phyloP scores from a whole-genome alignment of 1,140 invertebrate genomes.

The Eulimnadia texana region DNA sequence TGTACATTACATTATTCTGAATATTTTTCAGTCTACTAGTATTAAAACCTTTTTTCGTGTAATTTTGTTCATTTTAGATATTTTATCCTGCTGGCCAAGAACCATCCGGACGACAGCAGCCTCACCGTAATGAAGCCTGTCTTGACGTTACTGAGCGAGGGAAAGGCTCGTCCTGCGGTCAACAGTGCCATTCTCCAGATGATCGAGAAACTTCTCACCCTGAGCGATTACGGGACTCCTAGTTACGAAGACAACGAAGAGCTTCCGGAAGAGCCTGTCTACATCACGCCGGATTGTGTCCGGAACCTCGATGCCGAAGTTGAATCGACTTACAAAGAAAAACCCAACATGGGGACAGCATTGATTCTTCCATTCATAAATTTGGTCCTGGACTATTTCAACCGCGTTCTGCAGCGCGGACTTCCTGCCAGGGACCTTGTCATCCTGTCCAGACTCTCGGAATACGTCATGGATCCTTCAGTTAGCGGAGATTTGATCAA shows the following conservation, averaged over 20 bases:
- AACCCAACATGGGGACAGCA: slow-evolving; percentile 52
- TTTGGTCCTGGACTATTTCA: slow-evolving; percentile 51
- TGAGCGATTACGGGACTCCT: slow-evolving; percentile 29
- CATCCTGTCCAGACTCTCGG: slow-evolving; percentile 62
- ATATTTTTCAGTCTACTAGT: no score
- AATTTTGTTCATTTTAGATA: slow-evolving; percentile 35
- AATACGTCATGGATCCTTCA: slow-evolving; percentile 46
- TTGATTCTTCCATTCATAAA: slow-evolving; percentile 57
- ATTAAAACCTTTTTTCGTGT: no score
- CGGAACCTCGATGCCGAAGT: not conserved
- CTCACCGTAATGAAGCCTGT: slow-evolving; percentile 45
- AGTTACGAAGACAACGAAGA: slow-evolving; percentile 22
- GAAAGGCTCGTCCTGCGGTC: slow-evolving; percentile 48
- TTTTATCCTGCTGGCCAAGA: slow-evolving; percentile 51
- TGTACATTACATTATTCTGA: no score
- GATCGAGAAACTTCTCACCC: slow-evolving; percentile 58
- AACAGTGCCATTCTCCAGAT: slow-evolving; percentile 56
- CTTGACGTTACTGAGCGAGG: slow-evolving; percentile 48
- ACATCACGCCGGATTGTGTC: not conserved
- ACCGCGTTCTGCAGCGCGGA: slow-evolving; percentile 36
- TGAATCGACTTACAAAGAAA: slow-evolving; percentile 15
- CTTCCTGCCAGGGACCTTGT: slow-evolving; percentile 53
- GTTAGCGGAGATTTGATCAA: slow-evolving; percentile 49
- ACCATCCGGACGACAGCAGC: slow-evolving; percentile 29
- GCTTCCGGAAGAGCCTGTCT: slow-evolving; percentile 8